Base-by-base conservation (phyloP, 2,888 invertebrate genomes). In the Elysia crispata region DNA sequence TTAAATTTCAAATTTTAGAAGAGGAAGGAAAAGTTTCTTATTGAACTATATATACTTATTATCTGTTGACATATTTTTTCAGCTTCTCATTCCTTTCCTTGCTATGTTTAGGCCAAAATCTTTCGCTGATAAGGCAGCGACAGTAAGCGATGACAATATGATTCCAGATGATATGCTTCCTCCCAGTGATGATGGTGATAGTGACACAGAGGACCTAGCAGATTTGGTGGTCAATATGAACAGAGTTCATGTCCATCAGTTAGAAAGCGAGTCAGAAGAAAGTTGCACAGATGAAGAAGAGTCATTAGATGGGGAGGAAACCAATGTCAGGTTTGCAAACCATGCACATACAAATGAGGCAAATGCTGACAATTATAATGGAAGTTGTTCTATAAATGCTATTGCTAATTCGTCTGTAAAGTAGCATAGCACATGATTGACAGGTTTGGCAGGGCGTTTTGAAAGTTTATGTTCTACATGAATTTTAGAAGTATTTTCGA, bases 141-240 rank as follows among this genome's bases (percentile, higher is more conserved):
- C 76, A 49, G 85, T 82, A 33, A 70, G 75, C 49, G 82, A 86
- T n/a, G 76, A 82, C 23, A 85, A 67, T 25, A 57, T 87, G 86
- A 89, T 90, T 62, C 88, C 89, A 11, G 86, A 88, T 50, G 90
- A 91, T 72, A 85, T 91, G 86, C 83, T 91, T 57, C 91, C 91
- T 1, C 91, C 91, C 0, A 87, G 87, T 85, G 89, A 88, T 72
- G 83, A 82, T 80, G 87, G 86, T 11, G 85, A 85, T 50, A 83
- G 80, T 20, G 85, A 86, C 30, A 11, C 41, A 41, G 86, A 86
- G 13, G 86, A 85, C 30, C 82, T 81, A 11, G 86, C 86, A 30
- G 85, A 86, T 57, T 81, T 85, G 79, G 81, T 89, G 18, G 83
- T 86, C n/a, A 90, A 89, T 80, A 81, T 85, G 25, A 90, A 89